Conservation (phyloP, 1,140 invertebrate species). For the Trialeurodes vaporariorum region DNA sequence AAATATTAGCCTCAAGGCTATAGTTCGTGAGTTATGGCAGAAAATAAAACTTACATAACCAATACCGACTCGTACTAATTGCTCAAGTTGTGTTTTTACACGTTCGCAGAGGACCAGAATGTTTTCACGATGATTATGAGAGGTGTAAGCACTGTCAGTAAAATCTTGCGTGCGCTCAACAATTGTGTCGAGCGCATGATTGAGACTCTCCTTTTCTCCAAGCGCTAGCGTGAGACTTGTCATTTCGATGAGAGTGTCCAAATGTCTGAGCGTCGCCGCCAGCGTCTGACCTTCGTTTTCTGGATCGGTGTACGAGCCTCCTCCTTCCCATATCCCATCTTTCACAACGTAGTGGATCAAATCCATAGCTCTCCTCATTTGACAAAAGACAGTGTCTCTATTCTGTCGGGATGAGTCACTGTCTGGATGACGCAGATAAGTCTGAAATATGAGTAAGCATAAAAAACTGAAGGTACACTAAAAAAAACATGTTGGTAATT, state of each 20-base stretch:
- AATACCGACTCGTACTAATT: slow-evolving; percentile 69
- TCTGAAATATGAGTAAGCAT: slow-evolving; percentile 40
- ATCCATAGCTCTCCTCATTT: slow-evolving; percentile 94
- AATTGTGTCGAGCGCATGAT: slow-evolving; percentile 72
- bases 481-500: too few relatives aligned
- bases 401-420: slow-evolving; percentile 85
- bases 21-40: background rate
- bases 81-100: slow-evolving; percentile 71
- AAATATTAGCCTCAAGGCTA: background rate
- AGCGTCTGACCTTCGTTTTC: slow-evolving; percentile 51
- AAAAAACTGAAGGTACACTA: too few relatives aligned
- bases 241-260: slow-evolving; percentile 74
- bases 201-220: slow-evolving; percentile 49
- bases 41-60: slow-evolving; percentile 56
- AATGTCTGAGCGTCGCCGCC: slow-evolving; percentile 62
- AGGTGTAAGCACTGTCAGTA: slow-evolving; percentile 97
- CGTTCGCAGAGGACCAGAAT: slow-evolving; percentile 83
- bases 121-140: slow-evolving; percentile 90
- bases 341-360: slow-evolving; percentile 95
- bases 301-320: slow-evolving; percentile 24
- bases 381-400: slow-evolving; percentile 91
- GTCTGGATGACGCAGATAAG: slow-evolving; percentile 88
- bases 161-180: slow-evolving; percentile 96
- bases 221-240: slow-evolving; percentile 36
- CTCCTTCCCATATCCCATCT: slow-evolving; percentile 61